Base-by-base conservation (phyloP, 37 sponge, comb jelly and placozoan genomes). In the Halisarca cf. caerulea region DNA sequence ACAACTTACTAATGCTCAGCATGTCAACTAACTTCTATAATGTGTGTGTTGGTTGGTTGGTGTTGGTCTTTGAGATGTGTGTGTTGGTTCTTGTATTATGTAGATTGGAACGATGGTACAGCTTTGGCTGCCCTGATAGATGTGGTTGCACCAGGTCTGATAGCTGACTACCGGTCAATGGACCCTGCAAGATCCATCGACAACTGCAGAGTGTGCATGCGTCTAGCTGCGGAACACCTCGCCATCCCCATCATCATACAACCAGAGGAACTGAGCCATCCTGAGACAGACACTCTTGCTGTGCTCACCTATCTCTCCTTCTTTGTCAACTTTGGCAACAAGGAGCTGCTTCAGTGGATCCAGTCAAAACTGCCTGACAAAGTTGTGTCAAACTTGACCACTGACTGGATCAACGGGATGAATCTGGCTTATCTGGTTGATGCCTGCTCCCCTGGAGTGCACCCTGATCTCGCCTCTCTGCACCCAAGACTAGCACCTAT, bases 291-390 rank as follows among this genome's bases (percentile, higher is more conserved):
- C 77, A 91, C 95, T 43, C 66, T 95, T 33, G 86, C 91, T 38
- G 93, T 97, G 51, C 92, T 97, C 90, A 97, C 95, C 0, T 97
- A 97, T 82, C 39, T 97, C 28, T 95, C 95, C 33, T 97, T 85
- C 64, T 74, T 74, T 43, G 45, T 74, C 45, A 43, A 74, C n/a
- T 74, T 40, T 39, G 77, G 77, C 25, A 88, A 84, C 37, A 69
- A 84, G 23, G 80, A 80, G 17, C 91, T 96, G 71, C 81, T 96
- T 39, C 40, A 59, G 37, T 96, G 97, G 97, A 55, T 96, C 21
- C 91, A 91, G 83, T 51, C 36, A 1, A 85, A 21, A 39, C 66
- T 96, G 6, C 94, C 97, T 8, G 71, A 91, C 20, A 71, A 74
- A 64, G 77, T 81, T 30, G 84, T 96, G 77, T 85, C 83, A 32